Evolutionary conservation across 2,888 invertebrate genomes (phyloP), one percentile per base, ranked within the genome.

Genomic region (Galeruca laticollis): DNA sequence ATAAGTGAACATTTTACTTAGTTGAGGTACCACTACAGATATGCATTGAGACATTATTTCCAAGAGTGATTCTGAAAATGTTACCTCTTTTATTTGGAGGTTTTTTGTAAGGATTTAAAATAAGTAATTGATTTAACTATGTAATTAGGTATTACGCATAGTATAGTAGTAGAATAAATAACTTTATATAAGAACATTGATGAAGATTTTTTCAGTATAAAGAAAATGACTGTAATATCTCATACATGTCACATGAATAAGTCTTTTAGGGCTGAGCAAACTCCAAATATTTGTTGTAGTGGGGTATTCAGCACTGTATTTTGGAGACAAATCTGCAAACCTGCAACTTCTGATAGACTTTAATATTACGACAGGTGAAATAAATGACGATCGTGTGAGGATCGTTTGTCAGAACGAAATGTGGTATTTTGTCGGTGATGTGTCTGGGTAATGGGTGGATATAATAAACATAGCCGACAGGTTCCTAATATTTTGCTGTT

Each of bases 311-410:
- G 76, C 78, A 78, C 74, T 78, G 79, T 79, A 77, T 71, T 75
- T 72, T 68, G 68, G 76, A 80, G 80, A 82, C 80, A 81, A 82
- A 82, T 82, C 80, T 81, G 78, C 76, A 78, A 77, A 74, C 81
- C 78, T 79, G 81, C 80, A 81, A 81, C 79, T 82, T 79, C 79
- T 82, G 82, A 83, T 82, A 81, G 78, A 80, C 79, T 81, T 77
- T 78, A 78, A 81, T 81, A 81, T 82, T 82, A 82, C 76, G 75
- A 78, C 79, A 79, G 79, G 79, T 80, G 80, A 80, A 81, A 82
- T 78, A 81, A 81, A 82, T 82, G 81, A 62, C 61, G 63, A 69
- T 70, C 69, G 78, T 75, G 76, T 75, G 76, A 71, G 72, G 79
- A 78, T 79, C 79, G 79, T 81, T 82, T 83, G 81, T 83, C 81